Evolutionary conservation across 30 jellyfish, hydroid and myxozoan species (phyloP).

Genomic region (Turritopsis rubra): DNA sequence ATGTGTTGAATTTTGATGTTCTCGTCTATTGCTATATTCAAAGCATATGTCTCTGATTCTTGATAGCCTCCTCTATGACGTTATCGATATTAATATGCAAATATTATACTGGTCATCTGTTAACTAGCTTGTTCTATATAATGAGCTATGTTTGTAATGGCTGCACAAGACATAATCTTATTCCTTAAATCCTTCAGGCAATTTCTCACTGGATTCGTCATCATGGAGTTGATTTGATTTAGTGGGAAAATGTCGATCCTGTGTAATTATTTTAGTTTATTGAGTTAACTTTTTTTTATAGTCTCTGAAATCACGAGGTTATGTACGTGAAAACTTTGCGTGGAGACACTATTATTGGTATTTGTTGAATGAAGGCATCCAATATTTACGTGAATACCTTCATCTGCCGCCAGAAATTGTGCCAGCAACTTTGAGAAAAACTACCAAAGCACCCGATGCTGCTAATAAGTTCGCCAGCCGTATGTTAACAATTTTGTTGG

Average conservation of each 20-base stretch:
- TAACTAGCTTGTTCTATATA: neutral
- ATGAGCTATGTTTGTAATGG: neutral
- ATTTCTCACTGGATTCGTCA: no score
- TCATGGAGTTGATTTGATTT: no score
- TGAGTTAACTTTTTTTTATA: conserved; percentile 9
- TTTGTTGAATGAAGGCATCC: conserved; percentile 79
- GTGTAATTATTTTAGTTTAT: no score
- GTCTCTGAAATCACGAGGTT: conserved; percentile 95
- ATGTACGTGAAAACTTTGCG: conserved; percentile 83
- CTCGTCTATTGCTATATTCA: no score
- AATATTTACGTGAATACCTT: conserved; percentile 70
- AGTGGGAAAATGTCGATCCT: no score
- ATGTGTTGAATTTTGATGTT: no score
- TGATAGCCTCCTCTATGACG: neutral
- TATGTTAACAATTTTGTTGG: neutral
- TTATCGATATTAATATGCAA: neutral
- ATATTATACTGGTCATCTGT: neutral
- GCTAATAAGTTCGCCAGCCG: conserved; percentile 77
- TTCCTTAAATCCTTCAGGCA: no score
- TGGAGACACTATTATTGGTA: conserved; percentile 95
- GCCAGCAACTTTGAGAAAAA: conserved; percentile 84
- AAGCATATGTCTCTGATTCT: neutral
- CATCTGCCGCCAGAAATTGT: conserved; percentile 98
- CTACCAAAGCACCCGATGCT: conserved; percentile 65
- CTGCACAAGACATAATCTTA: neutral